Evolutionary conservation across 1,140 invertebrate genomes (phyloP), one percentile per base, ranked within the genome.

Genomic region (Drosophila mayri): DNA sequence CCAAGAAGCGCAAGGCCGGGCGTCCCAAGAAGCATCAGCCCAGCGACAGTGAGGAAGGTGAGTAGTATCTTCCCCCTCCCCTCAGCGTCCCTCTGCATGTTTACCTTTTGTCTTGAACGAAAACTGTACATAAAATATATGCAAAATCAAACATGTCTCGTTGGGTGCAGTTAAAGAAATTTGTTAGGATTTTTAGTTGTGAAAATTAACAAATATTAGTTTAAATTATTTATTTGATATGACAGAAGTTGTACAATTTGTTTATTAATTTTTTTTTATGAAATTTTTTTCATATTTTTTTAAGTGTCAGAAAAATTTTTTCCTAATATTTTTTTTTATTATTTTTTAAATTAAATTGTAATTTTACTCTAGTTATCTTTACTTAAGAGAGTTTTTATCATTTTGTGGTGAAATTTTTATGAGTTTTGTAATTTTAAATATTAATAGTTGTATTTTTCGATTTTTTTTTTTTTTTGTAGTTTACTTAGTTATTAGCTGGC

Each of bases 1-100:
- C 80, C 38, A 87, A 87, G 25, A 81, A 81, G 1, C 84, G 84
- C 49, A 87, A 87, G 61, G 37, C 72, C 41, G 81, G 76, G 3
- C 37, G 75, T 18, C 75, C 72, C 16, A 74, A 57, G 12, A 90
- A 90, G 75, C 78, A 81, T 57, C 82, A 90, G 32, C 64, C 72
- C 12, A 83, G 82, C 49, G 84, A 82, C 16, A 81, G 80, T n/a
- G 81, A 70, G 5, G 80, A 68, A 40, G 83, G 79, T 67, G 58
- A 62, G 50, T 25, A 25, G 25, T 25, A 25, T 25, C 25, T 25
- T 25, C 25, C 28, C n/a, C 25, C 25, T 25, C 5, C 7, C 44
- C 8, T 12, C 14, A 14, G 8, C 14, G 28, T 20, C 11, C 30
- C 18, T 20, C 28, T 52, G 12, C 3, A 11, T 6, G 4, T 12